A percentile compares a stretch with the other conserved stretches of the same genome.
These are phyloP conservation scores for Palloptera scutellata DNA, from an alignment of 2,888 invertebrate genomes.

Conservation along the genomic window DNA sequence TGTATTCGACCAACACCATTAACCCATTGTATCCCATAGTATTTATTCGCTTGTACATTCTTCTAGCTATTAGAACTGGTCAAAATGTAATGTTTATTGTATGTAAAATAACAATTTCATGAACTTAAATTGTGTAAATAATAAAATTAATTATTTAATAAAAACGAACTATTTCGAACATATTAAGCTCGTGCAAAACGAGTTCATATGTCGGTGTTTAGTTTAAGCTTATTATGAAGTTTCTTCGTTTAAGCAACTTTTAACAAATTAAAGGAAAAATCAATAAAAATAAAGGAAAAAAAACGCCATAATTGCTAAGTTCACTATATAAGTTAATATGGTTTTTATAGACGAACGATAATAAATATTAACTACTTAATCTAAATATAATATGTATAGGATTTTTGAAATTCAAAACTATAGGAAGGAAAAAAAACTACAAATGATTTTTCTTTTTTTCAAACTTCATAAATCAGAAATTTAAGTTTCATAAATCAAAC, in stretches of 20 bases:
- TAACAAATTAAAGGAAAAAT: neutral
- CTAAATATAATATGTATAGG: constrained; percentile 7
- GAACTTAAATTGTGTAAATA: constrained; percentile 10
- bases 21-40: too few relatives aligned
- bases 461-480: too few relatives aligned
- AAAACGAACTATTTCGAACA: neutral
- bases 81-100: constrained; percentile 20
- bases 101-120: constrained; percentile 1
- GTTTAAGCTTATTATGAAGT: neutral
- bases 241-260: neutral
- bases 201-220: neutral
- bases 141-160: neutral
- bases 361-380: neutral
- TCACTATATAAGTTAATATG: constrained; percentile 39
- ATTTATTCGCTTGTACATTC: too few relatives aligned
- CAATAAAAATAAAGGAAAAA: constrained; percentile 33
- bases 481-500: too few relatives aligned
- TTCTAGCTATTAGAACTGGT: constrained; percentile 32
- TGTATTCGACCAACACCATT: too few relatives aligned
- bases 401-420: too few relatives aligned
- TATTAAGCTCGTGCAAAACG: neutral
- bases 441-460: too few relatives aligned
- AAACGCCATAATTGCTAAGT: constrained; percentile 58
- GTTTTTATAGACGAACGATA: neutral
- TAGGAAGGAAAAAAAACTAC: too few relatives aligned